phyloP scores from a whole-genome alignment of 2,888 invertebrate species.

The Drosophila mimica region DNA sequence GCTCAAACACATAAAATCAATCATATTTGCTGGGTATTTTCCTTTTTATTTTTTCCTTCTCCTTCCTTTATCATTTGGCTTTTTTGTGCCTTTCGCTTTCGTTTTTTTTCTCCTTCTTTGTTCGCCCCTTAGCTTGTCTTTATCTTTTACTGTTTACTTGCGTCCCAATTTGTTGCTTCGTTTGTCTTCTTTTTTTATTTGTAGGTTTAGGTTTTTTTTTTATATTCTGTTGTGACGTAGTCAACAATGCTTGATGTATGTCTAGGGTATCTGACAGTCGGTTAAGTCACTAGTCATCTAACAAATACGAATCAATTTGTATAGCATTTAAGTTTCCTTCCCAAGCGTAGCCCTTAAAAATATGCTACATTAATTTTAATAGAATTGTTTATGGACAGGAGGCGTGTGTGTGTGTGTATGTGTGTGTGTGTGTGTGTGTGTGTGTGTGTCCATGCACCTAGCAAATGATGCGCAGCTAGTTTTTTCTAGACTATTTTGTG shows the following conservation, averaged over 20 bases:
- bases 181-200: constrained; percentile 22
- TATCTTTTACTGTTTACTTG: constrained; percentile 46
- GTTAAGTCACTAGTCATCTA: constrained; percentile 21
- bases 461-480: constrained; percentile 59
- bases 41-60: constrained; percentile 3
- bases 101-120: constrained; percentile 9
- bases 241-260: constrained; percentile 1
- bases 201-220: constrained; percentile 11
- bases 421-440: not conserved
- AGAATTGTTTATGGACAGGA: constrained; percentile 71
- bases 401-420: constrained; percentile 3
- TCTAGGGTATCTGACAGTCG: constrained; percentile 43
- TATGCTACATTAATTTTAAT: constrained; percentile 80
- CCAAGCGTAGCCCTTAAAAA: constrained; percentile 57
- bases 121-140: constrained; percentile 19
- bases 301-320: constrained; percentile 73
- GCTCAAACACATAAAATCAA: constrained; percentile 79
- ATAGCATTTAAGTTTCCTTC: constrained; percentile 63
- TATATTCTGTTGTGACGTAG: not conserved
- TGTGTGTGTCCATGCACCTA: constrained; percentile 6
- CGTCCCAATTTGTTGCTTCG: constrained; percentile 63
- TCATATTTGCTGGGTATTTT: constrained; percentile 67
- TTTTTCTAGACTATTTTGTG: constrained; percentile 34
- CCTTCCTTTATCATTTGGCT: not conserved
- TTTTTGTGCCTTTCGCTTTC: constrained; percentile 20